Evolutionary conservation across 2,888 invertebrate species (phyloP).

Genomic region (Philonicus albiceps): DNA sequence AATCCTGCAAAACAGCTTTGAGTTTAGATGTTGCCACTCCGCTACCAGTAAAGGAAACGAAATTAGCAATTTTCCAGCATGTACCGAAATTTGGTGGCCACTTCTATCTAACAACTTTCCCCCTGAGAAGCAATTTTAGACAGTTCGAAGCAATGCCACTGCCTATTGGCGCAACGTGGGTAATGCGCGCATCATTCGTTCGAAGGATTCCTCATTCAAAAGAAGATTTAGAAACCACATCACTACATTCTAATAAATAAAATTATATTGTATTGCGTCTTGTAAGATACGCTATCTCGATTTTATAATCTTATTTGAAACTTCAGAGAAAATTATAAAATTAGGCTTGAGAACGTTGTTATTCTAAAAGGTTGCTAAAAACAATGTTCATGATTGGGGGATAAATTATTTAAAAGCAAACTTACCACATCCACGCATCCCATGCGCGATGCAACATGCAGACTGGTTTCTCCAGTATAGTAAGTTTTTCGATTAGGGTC

Average conservation of each 20-base stretch:
- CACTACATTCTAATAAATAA: background rate
- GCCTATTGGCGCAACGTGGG: conserved; percentile 30
- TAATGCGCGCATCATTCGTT: conserved; percentile 26
- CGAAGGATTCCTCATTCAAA: background rate
- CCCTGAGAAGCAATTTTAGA: background rate
- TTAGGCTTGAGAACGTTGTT: too few species aligned
- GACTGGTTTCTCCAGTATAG: conserved; percentile 67
- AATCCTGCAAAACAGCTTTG: background rate
- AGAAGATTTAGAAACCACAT: background rate
- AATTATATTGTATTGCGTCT: background rate
- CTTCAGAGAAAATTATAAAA: background rate
- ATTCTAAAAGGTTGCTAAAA: too few species aligned
- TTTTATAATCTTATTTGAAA: too few species aligned
- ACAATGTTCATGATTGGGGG: too few species aligned
- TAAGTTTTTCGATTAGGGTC: conserved; percentile 70
- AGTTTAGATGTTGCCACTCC: background rate
- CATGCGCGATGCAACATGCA: conserved; percentile 71
- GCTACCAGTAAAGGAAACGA: background rate
- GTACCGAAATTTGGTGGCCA: conserved; percentile 43
- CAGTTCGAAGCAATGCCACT: background rate
- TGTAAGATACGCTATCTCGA: too few species aligned
- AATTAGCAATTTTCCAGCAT: conserved; percentile 34
- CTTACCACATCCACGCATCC: conserved; percentile 67
- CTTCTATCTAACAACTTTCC: conserved; percentile 22
- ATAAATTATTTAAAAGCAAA: background rate